These are phyloP conservation scores for Cylloceria caligata DNA, from an alignment of 2,888 invertebrate species.

Conservation along the genomic window DNA sequence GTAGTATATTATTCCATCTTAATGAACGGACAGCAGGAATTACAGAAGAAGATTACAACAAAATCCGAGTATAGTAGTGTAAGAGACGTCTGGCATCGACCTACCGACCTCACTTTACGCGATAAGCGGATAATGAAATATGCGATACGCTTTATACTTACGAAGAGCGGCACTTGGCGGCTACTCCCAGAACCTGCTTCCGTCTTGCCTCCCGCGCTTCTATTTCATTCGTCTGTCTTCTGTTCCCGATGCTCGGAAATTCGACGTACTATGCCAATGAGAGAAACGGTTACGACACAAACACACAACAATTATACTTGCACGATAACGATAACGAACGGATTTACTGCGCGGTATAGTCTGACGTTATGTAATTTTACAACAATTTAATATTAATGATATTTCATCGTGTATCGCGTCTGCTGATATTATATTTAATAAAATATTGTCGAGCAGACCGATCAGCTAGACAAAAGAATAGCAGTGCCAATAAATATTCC, in stretches of 20 bases:
- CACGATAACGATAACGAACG: slow-evolving; percentile 63
- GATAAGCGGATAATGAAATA: slow-evolving; percentile 71
- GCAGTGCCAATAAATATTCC: not conserved
- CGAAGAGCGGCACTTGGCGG: slow-evolving; percentile 37
- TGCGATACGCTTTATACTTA: slow-evolving; percentile 57
- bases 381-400: slow-evolving; percentile 13
- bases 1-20: slow-evolving; percentile 12
- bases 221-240: slow-evolving; percentile 21
- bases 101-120: slow-evolving; percentile 61
- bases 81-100: slow-evolving; percentile 63
- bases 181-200: slow-evolving; percentile 50
- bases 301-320: slow-evolving; percentile 66
- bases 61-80: slow-evolving; percentile 49
- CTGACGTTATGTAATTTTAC: slow-evolving; percentile 64
- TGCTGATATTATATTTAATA: not conserved
- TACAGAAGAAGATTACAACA: slow-evolving; percentile 58
- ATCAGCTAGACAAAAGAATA: too few species aligned
- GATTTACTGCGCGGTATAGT: slow-evolving; percentile 66
- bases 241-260: slow-evolving; percentile 21
- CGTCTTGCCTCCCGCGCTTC: slow-evolving; percentile 46
- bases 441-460: too few species aligned
- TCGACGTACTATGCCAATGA: slow-evolving; percentile 16
- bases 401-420: not conserved
- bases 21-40: slow-evolving; percentile 56
- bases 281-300: slow-evolving; percentile 67